Percentiles rank a stretch among this genome's conserved stretches.
Conservation (phyloP, 2,113 vertebrate species). For the Blennius ocellaris region DNA sequence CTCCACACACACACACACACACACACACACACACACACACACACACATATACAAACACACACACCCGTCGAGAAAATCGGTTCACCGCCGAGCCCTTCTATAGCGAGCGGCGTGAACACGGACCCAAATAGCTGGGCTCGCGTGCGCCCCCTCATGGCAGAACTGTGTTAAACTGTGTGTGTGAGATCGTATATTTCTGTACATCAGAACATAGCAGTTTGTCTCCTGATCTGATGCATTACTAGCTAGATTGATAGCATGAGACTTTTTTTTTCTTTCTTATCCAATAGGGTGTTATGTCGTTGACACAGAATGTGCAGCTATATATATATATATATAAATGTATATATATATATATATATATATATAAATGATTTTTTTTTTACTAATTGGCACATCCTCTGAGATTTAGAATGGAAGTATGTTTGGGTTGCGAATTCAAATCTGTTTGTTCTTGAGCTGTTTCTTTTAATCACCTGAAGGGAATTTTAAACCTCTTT, state of each 20-base stretch:
- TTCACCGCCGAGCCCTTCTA: constrained; percentile 47
- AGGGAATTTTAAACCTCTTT: constrained; percentile 18
- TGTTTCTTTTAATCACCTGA: not conserved
- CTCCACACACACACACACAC: constrained; percentile 53
- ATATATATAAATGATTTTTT: not conserved
- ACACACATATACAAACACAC: constrained; percentile 40
- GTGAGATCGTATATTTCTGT: constrained; percentile 73
- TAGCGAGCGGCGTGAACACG: constrained; percentile 42
- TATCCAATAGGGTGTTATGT: constrained; percentile 63
- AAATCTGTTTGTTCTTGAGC: constrained; percentile 7
- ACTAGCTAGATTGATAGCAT: constrained; percentile 75
- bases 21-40: constrained; percentile 37
- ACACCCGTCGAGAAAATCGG: constrained; percentile 42
- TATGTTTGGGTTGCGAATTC: constrained; percentile 32
- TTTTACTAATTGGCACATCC: constrained; percentile 62
- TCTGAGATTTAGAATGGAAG: constrained; percentile 52
- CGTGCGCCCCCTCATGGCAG: constrained; percentile 66
- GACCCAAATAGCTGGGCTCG: constrained; percentile 73
- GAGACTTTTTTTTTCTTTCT: constrained; percentile 70
- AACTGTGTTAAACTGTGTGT: constrained; percentile 59
- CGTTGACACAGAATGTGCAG: constrained; percentile 70
- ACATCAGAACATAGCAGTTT: constrained; percentile 74
- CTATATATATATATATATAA: constrained; percentile 35
- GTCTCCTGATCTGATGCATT: constrained; percentile 71
- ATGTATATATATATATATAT: constrained; percentile 27